Evolutionary conservation across 1,140 invertebrate genomes (phyloP).

Genomic region (Triops cancriformis): DNA sequence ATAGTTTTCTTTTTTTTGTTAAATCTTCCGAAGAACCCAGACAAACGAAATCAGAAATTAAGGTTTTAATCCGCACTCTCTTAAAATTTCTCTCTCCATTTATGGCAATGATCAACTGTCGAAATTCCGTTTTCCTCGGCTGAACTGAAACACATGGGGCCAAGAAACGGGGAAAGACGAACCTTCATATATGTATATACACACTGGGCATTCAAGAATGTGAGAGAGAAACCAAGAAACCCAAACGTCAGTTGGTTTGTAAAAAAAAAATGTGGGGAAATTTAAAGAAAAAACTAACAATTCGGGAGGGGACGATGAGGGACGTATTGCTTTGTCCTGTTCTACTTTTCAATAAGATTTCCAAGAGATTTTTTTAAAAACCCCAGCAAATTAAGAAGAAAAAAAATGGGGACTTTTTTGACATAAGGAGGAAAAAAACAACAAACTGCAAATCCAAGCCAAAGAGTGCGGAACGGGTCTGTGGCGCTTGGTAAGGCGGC

Average conservation of each 20-base stretch:
- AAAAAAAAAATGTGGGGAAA: neutral
- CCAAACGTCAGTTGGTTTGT: neutral
- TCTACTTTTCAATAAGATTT: neutral
- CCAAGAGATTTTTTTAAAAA: no score
- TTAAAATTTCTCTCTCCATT: neutral
- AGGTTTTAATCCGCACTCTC: no score
- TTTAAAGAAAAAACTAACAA: conserved; percentile 3
- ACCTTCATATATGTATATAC: neutral
- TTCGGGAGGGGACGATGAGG: neutral
- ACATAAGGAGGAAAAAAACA: neutral
- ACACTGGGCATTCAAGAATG: neutral
- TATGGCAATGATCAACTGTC: conserved; percentile 6
- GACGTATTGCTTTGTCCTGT: conserved; percentile 2
- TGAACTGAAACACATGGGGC: neutral
- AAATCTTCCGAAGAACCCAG: no score
- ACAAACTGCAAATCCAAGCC: neutral
- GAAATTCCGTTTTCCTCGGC: neutral
- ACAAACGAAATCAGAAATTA: no score
- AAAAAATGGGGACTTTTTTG: neutral
- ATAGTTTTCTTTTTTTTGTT: neutral
- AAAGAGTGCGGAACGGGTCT: conserved; percentile 12
- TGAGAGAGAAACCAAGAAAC: neutral
- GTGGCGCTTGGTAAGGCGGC: neutral
- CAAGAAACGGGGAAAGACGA: neutral
- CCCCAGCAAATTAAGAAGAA: no score